A percentile compares a stretch with the other conserved stretches of the same genome.
phyloP scores from a whole-genome alignment of 2,888 invertebrate genomes.

The Phortica magna region DNA sequence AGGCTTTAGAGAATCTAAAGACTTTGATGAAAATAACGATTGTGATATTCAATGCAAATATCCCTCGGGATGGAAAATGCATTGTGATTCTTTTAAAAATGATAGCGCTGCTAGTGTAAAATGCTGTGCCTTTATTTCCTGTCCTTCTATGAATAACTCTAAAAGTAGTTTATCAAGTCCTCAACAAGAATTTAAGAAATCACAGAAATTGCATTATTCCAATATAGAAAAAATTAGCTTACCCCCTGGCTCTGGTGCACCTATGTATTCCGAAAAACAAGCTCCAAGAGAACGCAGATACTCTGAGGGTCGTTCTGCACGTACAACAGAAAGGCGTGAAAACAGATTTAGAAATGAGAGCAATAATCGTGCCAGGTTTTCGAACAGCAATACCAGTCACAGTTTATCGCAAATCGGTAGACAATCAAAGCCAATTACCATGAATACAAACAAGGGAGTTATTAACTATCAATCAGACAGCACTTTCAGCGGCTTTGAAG shows the following conservation, averaged over 20 bases:
- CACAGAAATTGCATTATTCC: neutral
- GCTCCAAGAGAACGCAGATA: neutral
- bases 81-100: neutral
- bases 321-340: too few relatives aligned
- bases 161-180: neutral
- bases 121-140: neutral
- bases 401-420: too few relatives aligned
- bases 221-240: conserved; percentile 16
- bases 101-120: neutral
- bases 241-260: neutral
- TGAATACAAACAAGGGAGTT: too few relatives aligned
- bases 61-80: conserved; percentile 24
- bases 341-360: too few relatives aligned
- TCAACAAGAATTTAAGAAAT: neutral
- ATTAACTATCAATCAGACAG: too few relatives aligned
- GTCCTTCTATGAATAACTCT: neutral
- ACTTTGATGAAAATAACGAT: neutral
- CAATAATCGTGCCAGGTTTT: too few relatives aligned
- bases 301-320: too few relatives aligned
- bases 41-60: conserved; percentile 7
- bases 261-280: neutral
- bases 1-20: neutral
- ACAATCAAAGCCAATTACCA: too few relatives aligned
- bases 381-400: too few relatives aligned
- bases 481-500: too few relatives aligned